Evolutionary conservation across 2,113 vertebrate species (phyloP).

Genomic region (Rhea americana): DNA sequence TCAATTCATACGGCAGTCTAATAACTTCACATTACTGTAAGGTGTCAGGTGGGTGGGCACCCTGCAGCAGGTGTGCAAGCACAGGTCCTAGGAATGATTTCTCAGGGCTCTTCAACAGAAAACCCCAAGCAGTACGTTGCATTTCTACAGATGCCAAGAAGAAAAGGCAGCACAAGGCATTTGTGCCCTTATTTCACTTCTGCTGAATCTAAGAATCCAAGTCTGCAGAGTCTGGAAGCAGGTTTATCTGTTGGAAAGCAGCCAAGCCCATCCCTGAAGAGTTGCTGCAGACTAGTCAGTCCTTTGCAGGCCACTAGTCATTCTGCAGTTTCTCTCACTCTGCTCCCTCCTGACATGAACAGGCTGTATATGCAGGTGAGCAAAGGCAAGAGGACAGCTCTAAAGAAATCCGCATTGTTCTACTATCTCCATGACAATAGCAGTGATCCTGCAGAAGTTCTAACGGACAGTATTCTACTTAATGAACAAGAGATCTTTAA

Average conservation of each 20-base stretch:
- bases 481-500: not conserved
- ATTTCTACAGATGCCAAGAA: not conserved
- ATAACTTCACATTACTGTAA: fast-evolving
- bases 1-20: not conserved
- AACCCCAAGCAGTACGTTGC: fast-evolving
- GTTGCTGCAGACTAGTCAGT: not conserved
- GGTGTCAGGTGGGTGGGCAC: fast-evolving
- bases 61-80: not conserved
- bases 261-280: not conserved
- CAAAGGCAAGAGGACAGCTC: not conserved
- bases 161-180: not conserved
- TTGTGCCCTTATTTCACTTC: not conserved
- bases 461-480: fast-evolving
- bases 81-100: not conserved
- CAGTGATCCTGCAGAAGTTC: not conserved
- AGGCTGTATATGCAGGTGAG: not conserved
- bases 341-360: not conserved
- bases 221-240: not conserved
- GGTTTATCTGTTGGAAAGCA: not conserved
- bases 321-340: not conserved
- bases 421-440: not conserved
- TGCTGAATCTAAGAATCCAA: not conserved
- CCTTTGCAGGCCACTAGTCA: not conserved
- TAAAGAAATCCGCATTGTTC: not conserved
- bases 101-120: not conserved